Conservation (phyloP, 1,140 invertebrate species). For the Brachionus sp. region DNA sequence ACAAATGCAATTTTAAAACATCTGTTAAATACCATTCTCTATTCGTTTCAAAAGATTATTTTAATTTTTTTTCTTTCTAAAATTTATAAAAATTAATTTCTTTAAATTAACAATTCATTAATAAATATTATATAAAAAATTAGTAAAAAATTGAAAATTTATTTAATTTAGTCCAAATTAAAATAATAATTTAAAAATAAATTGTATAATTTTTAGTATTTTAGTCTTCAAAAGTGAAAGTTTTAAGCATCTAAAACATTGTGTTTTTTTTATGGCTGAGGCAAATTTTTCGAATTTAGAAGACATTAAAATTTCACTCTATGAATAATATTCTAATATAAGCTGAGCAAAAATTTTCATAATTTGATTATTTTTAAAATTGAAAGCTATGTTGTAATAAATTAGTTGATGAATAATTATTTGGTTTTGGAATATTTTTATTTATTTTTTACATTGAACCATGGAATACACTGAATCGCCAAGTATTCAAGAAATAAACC, state of each 20-base stretch:
- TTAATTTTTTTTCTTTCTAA: not conserved
- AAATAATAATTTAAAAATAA: too few species aligned
- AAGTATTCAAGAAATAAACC: slow-evolving; percentile 17
- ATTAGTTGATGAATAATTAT: not conserved
- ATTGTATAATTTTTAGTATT: too few species aligned
- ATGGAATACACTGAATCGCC: slow-evolving; percentile 8
- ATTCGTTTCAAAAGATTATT: not conserved
- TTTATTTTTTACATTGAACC: too few species aligned
- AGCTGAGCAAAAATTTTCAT: not conserved
- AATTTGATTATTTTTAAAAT: not conserved
- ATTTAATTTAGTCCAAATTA: too few species aligned
- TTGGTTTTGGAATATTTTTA: not conserved
- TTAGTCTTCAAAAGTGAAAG: too few species aligned
- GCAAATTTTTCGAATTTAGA: not conserved
- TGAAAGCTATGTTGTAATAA: not conserved
- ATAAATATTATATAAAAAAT: too few species aligned
- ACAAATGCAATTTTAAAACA: not conserved
- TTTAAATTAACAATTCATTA: too few species aligned
- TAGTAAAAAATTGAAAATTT: too few species aligned
- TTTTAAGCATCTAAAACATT: too few species aligned
- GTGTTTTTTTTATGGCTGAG: not conserved
- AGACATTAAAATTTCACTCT: not conserved
- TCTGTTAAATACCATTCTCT: not conserved
- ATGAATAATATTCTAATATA: not conserved
- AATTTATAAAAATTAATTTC: too few species aligned